Base-by-base conservation (phyloP, 2,113 vertebrate species). In the Lipophrys pholis region DNA sequence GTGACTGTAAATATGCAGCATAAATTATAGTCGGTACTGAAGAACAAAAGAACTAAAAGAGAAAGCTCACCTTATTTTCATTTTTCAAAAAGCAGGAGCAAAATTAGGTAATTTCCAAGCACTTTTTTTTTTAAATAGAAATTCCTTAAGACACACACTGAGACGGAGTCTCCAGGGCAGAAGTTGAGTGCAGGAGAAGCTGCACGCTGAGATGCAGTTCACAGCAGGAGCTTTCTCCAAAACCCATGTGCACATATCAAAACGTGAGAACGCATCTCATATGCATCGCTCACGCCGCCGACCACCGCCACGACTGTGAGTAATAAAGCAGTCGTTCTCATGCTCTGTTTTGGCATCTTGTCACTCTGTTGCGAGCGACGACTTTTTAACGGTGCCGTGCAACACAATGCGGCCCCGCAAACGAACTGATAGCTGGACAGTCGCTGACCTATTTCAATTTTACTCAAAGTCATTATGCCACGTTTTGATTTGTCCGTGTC, bases 81-180 rank as follows among this genome's bases (percentile, higher is more conserved):
- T 49, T 68, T 39, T 84, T 80, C 81, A 45, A 56, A 69, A 60
- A 78, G 73, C 53, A 15, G 42, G 54, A 41, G 60, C 74, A 55
- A 78, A 81, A 77, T 56, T 77, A 70, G 73, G 76, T 91, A 85
- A 92, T 87, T 82, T 80, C 66, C 35, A 52, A 63, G 69, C 50
- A 59, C 58, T n/a, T n/a, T n/a, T n/a, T 30, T 77, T 41, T 74
- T 91, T 80, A 82, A 84, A 77, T 77, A 73, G 73, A 70, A 30
- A 30, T 30, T 30, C 21, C 21, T 30, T 30, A 30, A 30, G 21
- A 30, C 21, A 30, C 21, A 30, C 21, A 30, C 21, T 30, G 21
- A 83, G 74, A 85, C 69, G 72, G 59, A 80, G 60, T 81, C 78
- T 56, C 67, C 42, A 3, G 66, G 41, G 73, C 68, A 66, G 78